Evolutionary conservation across 2,797 vertebrate species (phyloP), one percentile per base, ranked within the genome.

Genomic region (Yasuhikotakia modesta): DNA sequence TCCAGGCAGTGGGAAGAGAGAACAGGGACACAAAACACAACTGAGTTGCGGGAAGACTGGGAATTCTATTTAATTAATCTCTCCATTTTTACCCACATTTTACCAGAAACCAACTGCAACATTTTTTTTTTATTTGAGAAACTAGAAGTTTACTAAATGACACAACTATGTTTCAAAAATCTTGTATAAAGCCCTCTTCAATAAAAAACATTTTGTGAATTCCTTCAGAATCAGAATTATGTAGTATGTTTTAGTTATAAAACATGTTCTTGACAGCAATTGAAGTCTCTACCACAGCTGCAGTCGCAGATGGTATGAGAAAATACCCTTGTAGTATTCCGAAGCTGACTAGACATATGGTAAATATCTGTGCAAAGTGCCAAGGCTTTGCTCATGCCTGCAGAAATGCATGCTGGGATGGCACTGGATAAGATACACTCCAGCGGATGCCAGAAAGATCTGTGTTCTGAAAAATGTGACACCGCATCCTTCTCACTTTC

Each of bases 291-390:
- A 46, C 35, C 65, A 70, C 76, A 70, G 70, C 70, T 88, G 78
- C 65, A 69, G 79, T 84, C 69, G 73, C 89, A 93, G 95, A 96
- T 96, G 95, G 92, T 89, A 81, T 63, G 79, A 92, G 94, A 93
- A 92, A 95, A 94, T 94, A 94, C 91, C 92, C 89, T 87, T 88
- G 91, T 88, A 87, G 92, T 92, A 86, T 89, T 88, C 70, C 2
- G 85, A 87, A 16, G 88, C 45, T 65, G 94, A 90, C 90, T 92
- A 92, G 93, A 92, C 94, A 95, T 94, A 94, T 93, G 94, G 94
- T 89, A 89, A 91, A 94, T 92, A 90, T 93, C 89, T 85, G 14
- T 60, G 57, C 5, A 30, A 24, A 30, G 13, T 8, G 57, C 57
- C 24, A 30, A 27, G 13, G 3, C 55, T 57, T 57, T 57, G 55